phyloP scores from a whole-genome alignment of 2,797 vertebrate genomes.

The Onychomys arenicola region DNA sequence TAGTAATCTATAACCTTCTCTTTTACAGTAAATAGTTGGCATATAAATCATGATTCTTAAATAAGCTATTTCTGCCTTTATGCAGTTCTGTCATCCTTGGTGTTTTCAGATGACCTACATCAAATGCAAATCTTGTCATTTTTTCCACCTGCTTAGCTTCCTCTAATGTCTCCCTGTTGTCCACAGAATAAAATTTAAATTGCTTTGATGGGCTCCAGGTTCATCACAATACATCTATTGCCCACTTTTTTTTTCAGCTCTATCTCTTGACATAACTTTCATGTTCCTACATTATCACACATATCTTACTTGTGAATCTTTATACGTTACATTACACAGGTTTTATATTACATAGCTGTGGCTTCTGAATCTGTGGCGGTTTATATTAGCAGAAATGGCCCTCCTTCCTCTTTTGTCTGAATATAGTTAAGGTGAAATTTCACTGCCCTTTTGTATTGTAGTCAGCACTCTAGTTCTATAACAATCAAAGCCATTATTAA shows the following conservation, averaged over 20 bases:
- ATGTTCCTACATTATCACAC: not conserved
- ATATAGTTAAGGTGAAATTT: not conserved
- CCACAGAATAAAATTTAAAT: constrained; percentile 58
- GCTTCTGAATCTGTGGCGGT: not conserved
- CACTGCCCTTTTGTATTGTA: not conserved
- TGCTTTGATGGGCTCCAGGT: not conserved
- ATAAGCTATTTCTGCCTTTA: not conserved
- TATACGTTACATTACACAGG: not conserved
- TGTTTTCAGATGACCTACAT: constrained; percentile 64
- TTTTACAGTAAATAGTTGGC: not conserved
- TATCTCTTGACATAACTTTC: not conserved
- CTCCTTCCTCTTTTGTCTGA: not conserved
- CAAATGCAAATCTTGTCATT: constrained; percentile 67
- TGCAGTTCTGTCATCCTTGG: not conserved
- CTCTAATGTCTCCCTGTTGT: constrained; percentile 40
- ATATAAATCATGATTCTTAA: not conserved
- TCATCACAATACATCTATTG: not conserved
- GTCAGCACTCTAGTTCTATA: not conserved
- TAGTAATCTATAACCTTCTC: not conserved
- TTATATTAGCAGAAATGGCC: not conserved
- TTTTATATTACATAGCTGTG: not conserved
- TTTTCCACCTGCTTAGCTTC: constrained; percentile 53
- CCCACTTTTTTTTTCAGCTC: not conserved
- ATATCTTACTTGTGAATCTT: not conserved
- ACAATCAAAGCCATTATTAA: not conserved